Conservation (phyloP, 1,140 invertebrate species). For the Cecropterus lyciades region DNA sequence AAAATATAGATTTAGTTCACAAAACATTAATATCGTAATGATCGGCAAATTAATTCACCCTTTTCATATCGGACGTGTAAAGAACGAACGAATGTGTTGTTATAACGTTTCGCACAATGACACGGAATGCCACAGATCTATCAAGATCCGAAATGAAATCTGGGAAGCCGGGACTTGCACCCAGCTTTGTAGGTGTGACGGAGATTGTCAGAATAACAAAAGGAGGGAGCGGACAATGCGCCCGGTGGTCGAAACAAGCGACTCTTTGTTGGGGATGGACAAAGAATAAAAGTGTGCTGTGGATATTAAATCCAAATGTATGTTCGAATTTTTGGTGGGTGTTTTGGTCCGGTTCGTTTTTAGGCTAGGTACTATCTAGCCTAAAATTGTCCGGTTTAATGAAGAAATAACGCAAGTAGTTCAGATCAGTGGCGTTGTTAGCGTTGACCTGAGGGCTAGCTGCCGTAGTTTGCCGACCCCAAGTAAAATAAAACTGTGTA, state of each 20-base stretch:
- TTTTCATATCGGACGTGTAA: not conserved
- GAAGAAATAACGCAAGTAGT: too few species aligned
- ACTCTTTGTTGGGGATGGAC: conserved; percentile 60
- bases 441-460: too few species aligned
- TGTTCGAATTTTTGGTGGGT: too few species aligned
- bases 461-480: too few species aligned
- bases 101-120: conserved; percentile 21
- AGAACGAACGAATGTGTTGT: not conserved
- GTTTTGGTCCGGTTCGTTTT: too few species aligned
- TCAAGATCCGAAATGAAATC: conserved; percentile 36
- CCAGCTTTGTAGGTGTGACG: conserved; percentile 44
- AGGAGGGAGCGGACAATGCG: conserved; percentile 62
- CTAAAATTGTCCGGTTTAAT: too few species aligned
- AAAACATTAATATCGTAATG: too few species aligned
- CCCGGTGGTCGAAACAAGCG: conserved; percentile 67
- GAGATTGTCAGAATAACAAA: conserved; percentile 75
- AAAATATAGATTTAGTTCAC: too few species aligned
- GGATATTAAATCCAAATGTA: too few species aligned
- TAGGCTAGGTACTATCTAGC: too few species aligned
- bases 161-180: conserved; percentile 29
- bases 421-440: too few species aligned
- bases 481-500: too few species aligned
- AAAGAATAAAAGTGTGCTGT: conserved; percentile 47
- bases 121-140: conserved; percentile 24
- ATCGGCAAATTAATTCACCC: conserved; percentile 6